Percentiles rank a stretch among this genome's conserved stretches.
phyloP scores from a whole-genome alignment of 2,888 invertebrate genomes.

The Volucella inanis region DNA sequence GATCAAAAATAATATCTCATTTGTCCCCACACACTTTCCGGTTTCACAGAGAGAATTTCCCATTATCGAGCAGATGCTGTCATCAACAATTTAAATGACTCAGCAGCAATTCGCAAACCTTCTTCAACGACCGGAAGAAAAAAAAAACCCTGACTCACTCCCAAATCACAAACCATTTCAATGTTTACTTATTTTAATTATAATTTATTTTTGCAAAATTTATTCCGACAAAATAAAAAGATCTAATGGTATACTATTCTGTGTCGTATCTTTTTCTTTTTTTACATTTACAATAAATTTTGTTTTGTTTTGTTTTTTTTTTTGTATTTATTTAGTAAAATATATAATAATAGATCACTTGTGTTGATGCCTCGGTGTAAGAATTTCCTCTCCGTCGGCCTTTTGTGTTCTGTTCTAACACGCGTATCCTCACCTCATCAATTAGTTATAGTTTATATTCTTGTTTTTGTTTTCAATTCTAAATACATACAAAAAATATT shows the following conservation, averaged over 20 bases:
- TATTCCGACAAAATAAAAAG: constrained; percentile 48
- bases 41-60: no score
- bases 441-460: constrained; percentile 10
- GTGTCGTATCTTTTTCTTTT: not conserved
- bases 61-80: no score
- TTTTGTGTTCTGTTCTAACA: not conserved
- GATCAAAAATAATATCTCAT: no score
- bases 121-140: not conserved
- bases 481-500: constrained; percentile 72
- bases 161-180: not conserved
- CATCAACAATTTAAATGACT: no score
- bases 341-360: constrained; percentile 57
- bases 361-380: constrained; percentile 40
- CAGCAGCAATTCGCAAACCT: no score
- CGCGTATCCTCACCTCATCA: constrained; percentile 12
- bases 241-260: constrained; percentile 38
- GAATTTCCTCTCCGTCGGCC: not conserved
- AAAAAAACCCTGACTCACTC: not conserved
- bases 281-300: constrained; percentile 17
- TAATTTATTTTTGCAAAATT: constrained; percentile 68
- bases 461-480: constrained; percentile 17
- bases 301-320: constrained; percentile 7
- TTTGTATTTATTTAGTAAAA: constrained; percentile 38
- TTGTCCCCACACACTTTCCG: no score
- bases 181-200: constrained; percentile 39